Evolutionary conservation across 2,113 vertebrate genomes (phyloP).

Genomic region (Callionymus lyra): DNA sequence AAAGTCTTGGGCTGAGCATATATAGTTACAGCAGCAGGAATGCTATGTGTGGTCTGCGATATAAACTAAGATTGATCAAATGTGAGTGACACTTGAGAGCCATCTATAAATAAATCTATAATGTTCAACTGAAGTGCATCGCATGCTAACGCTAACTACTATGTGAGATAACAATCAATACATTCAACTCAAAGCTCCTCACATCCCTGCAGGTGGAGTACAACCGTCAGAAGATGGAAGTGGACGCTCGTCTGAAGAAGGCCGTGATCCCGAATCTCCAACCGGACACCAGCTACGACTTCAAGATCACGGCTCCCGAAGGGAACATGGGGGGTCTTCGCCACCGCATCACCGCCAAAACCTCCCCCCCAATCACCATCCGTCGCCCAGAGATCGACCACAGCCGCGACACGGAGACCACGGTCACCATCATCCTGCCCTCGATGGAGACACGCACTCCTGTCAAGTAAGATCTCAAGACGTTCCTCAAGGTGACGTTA

Average conservation of each 20-base stretch:
- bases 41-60: too few species aligned
- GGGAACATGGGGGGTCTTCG: constrained; percentile 90
- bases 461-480: constrained; percentile 72
- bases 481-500: neutral
- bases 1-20: too few species aligned
- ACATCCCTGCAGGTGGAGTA: constrained; percentile 91
- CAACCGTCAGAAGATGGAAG: constrained; percentile 79
- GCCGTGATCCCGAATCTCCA: constrained; percentile 87
- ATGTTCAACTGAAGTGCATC: neutral
- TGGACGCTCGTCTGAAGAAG: constrained; percentile 85
- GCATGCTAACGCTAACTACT: too few species aligned
- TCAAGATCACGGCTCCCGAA: constrained; percentile 83
- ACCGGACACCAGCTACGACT: constrained; percentile 88
- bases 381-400: constrained; percentile 81
- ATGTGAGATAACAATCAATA: too few species aligned
- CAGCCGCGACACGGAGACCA: constrained; percentile 78
- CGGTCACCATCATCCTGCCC: constrained; percentile 79
- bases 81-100: neutral
- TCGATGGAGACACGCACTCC: constrained; percentile 75
- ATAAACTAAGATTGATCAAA: too few species aligned
- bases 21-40: too few species aligned
- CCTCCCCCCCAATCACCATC: constrained; percentile 78
- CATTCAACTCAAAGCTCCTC: neutral
- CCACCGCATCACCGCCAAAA: constrained; percentile 86
- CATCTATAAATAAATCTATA: neutral